Percentiles rank a stretch among this genome's conserved stretches.
Conservation (phyloP, 2,888 invertebrate species). For the Heliconius charithonia region DNA sequence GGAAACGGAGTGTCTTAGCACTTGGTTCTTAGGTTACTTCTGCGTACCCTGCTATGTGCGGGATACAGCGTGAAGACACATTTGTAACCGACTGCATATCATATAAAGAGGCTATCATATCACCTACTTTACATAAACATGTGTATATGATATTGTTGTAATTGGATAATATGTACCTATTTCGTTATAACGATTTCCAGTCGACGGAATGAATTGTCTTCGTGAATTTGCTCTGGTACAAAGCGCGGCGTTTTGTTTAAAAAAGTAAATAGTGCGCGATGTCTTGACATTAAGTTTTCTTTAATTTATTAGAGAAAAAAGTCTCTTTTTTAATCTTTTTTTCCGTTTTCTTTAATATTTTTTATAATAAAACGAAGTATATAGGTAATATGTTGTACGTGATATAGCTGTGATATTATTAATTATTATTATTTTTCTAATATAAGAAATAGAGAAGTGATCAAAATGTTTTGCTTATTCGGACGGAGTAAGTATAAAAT, state of each 20-base stretch:
- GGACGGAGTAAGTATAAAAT: constrained; percentile 63
- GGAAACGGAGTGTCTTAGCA: not conserved
- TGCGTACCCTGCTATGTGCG: not conserved
- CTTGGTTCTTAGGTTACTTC: not conserved
- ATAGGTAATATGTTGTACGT: too few species aligned
- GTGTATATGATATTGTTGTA: too few species aligned
- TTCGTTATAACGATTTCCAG: too few species aligned
- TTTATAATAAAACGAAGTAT: not conserved
- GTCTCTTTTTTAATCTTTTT: not conserved
- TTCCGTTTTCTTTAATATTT: not conserved
- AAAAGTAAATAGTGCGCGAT: too few species aligned
- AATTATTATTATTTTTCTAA: not conserved
- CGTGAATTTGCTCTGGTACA: not conserved
- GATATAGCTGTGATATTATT: constrained; percentile 5
- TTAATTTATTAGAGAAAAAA: not conserved
- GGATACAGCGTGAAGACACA: not conserved
- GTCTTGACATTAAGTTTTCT: too few species aligned
- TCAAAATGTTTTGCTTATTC: constrained; percentile 64
- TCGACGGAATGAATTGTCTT: not conserved
- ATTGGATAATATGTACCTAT: too few species aligned
- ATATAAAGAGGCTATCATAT: too few species aligned
- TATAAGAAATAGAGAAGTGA: not conserved
- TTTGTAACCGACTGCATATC: too few species aligned
- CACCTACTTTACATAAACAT: not conserved
- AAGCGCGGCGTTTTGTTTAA: not conserved